Percentiles rank a stretch among this genome's conserved stretches.
phyloP scores from a whole-genome alignment of 1,140 invertebrate genomes.

The Bombus vancouverensis region DNA sequence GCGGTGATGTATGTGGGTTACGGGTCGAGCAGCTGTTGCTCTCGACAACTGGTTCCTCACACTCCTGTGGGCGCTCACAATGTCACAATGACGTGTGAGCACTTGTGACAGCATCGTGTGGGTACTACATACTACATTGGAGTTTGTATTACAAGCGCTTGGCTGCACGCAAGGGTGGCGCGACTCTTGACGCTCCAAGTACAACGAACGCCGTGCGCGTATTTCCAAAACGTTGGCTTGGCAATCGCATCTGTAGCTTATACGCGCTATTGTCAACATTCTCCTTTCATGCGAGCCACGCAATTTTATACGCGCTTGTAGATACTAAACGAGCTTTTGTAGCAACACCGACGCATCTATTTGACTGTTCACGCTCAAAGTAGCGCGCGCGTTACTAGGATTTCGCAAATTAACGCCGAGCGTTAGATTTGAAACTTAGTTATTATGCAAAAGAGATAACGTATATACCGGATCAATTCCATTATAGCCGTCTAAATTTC shows the following conservation, averaged over 20 bases:
- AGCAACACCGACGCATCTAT: too few relatives aligned
- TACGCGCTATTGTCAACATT: background rate
- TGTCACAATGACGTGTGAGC: slow-evolving; percentile 81
- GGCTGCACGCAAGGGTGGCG: slow-evolving; percentile 75
- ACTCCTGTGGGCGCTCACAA: slow-evolving; percentile 76
- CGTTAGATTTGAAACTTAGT: background rate
- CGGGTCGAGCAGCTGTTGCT: slow-evolving; percentile 80
- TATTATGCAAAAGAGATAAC: background rate
- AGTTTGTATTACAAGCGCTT: slow-evolving; percentile 80
- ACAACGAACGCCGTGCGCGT: slow-evolving; percentile 62
- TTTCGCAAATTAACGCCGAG: background rate
- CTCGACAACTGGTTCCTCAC: slow-evolving; percentile 76
- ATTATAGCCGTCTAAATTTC: background rate
- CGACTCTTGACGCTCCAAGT: slow-evolving; percentile 76
- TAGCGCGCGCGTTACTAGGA: background rate
- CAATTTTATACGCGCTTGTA: background rate
- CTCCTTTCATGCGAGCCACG: background rate
- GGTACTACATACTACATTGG: slow-evolving; percentile 72
- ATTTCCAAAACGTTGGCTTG: slow-evolving; percentile 57
- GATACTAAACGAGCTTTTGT: background rate
- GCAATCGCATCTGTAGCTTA: background rate
- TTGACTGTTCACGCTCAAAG: background rate
- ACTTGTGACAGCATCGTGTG: slow-evolving; percentile 79
- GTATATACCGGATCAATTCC: background rate
- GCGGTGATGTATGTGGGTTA: slow-evolving; percentile 82